These are phyloP conservation scores for Apogon hyalosoma DNA, from an alignment of 2,797 vertebrate species.

Conservation along the genomic window DNA sequence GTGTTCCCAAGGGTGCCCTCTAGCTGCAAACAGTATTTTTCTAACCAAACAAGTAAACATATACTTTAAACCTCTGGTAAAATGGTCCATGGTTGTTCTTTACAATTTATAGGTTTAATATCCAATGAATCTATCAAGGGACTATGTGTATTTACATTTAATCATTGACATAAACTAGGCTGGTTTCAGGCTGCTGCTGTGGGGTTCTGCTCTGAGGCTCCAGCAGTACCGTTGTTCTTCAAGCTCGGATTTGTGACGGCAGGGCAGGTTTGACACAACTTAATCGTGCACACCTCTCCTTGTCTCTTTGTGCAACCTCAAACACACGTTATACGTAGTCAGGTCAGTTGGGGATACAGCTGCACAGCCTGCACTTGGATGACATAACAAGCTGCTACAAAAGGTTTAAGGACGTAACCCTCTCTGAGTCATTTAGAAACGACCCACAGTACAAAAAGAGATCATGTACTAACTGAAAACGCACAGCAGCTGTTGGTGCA, in stretches of 20 bases:
- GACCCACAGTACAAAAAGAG: constrained; percentile 23
- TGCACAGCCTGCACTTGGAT: constrained; percentile 25
- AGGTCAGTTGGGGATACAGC: constrained; percentile 49
- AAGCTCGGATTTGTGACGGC: constrained; percentile 4
- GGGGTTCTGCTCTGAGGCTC: constrained; percentile 17
- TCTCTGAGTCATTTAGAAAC: constrained; percentile 47
- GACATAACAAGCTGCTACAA: constrained; percentile 48
- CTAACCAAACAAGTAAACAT: neutral
- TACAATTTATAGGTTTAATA: neutral
- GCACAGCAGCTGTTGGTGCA: neutral
- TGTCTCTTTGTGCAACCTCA: constrained; percentile 27
- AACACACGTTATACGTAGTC: constrained; percentile 27
- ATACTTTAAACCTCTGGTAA: neutral
- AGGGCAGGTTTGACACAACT: constrained; percentile 7
- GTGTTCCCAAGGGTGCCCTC: constrained; percentile 11
- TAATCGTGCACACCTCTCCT: neutral
- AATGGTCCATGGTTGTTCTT: neutral
- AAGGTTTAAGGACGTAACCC: constrained; percentile 44
- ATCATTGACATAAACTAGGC: neutral
- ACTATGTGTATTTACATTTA: neutral
- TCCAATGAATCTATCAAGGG: neutral
- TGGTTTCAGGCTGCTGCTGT: neutral
- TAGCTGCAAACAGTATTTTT: neutral
- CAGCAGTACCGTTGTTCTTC: constrained; percentile 20
- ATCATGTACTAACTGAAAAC: constrained; percentile 13